Conservation (phyloP, 2,888 invertebrate genomes). For the Pheosia gnoma region DNA sequence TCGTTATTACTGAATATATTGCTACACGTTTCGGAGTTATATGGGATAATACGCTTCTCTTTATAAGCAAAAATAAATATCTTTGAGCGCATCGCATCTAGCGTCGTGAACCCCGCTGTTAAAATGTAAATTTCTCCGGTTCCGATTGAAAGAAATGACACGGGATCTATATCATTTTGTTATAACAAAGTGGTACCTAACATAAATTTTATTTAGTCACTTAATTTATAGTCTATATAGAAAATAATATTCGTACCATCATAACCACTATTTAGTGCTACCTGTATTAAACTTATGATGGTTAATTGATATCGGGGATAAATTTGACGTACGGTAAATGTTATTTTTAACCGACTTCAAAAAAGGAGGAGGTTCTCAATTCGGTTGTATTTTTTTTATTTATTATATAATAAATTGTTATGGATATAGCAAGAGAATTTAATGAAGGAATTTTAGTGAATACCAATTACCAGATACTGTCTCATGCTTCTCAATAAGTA, state of each 20-base stretch:
- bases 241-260: not conserved
- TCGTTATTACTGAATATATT: constrained; percentile 79
- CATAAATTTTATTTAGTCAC: constrained; percentile 21
- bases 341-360: no score
- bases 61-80: constrained; percentile 63
- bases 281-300: no score
- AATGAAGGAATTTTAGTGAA: no score
- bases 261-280: no score
- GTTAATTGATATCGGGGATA: no score
- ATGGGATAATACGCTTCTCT: constrained; percentile 59
- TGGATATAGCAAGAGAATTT: no score
- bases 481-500: no score
- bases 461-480: no score
- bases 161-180: constrained; percentile 28
- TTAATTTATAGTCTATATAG: not conserved
- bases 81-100: constrained; percentile 43
- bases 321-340: no score
- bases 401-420: no score
- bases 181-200: constrained; percentile 22
- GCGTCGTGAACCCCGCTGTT: constrained; percentile 35
- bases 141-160: constrained; percentile 35
- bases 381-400: no score
- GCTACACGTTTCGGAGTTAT: constrained; percentile 67
- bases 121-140: constrained; percentile 42
- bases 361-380: no score